Evolutionary conservation across 2,797 vertebrate genomes (phyloP).

Genomic region (Denticeps clupeoides): DNA sequence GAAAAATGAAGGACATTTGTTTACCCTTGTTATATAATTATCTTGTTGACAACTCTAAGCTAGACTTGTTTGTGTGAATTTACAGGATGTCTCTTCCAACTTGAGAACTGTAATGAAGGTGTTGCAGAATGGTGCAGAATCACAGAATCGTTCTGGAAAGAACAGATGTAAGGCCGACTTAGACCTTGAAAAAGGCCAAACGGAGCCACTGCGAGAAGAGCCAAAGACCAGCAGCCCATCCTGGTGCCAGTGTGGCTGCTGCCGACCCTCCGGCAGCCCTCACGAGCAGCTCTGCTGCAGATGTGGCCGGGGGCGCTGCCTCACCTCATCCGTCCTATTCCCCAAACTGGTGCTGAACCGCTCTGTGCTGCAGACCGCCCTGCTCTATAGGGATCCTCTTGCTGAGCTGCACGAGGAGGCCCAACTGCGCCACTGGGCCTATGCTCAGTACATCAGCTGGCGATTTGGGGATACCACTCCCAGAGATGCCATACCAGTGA

Average conservation of each 20-base stretch:
- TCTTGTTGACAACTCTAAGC: no score
- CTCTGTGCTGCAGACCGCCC: constrained; percentile 43
- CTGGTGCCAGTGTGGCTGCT: constrained; percentile 61
- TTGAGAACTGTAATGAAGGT: no score
- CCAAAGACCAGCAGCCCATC: constrained; percentile 3
- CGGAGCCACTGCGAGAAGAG: constrained; percentile 3
- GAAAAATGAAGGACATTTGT: no score
- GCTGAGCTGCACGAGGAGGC: constrained; percentile 4
- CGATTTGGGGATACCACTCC: constrained; percentile 52
- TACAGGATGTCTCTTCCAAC: no score
- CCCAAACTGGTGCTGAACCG: constrained; percentile 49
- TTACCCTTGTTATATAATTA: no score
- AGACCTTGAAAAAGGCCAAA: no score
- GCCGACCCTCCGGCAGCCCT: constrained; percentile 22
- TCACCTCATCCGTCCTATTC: constrained; percentile 54
- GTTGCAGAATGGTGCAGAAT: background rate
- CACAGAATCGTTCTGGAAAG: background rate
- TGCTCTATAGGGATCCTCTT: constrained; percentile 64
- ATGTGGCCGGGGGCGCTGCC: constrained; percentile 37
- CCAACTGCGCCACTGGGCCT: constrained; percentile 56
- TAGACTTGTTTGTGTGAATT: no score
- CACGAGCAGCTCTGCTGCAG: constrained; percentile 70
- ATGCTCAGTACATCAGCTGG: constrained; percentile 63
- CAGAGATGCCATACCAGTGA: constrained; percentile 36
- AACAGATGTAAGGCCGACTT: no score